phyloP scores from a whole-genome alignment of 2,113 vertebrate species.

The Alosa alosa region DNA sequence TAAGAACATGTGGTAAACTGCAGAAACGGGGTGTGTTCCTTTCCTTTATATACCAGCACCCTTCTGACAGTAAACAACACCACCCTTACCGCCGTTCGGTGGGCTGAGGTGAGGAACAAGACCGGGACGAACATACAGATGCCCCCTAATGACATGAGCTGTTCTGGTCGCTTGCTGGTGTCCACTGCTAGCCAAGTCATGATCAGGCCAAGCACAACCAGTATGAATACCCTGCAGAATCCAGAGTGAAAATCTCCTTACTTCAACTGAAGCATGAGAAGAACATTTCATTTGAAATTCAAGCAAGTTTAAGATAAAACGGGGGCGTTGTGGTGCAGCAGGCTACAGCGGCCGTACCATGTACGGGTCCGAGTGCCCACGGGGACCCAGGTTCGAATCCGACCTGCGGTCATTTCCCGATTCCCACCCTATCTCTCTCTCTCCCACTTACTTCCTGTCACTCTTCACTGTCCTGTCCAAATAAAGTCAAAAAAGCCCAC shows the following conservation, averaged over 20 bases:
- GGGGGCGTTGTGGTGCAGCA: too few relatives aligned
- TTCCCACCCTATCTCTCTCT: too few relatives aligned
- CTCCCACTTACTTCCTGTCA: too few relatives aligned
- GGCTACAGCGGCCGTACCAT: too few relatives aligned
- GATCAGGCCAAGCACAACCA: slow-evolving; percentile 68
- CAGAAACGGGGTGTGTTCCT: not conserved
- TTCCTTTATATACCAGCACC: not conserved
- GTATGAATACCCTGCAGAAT: slow-evolving; percentile 76
- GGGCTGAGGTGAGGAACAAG: slow-evolving; percentile 81
- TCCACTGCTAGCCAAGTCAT: slow-evolving; percentile 81
- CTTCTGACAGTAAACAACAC: not conserved
- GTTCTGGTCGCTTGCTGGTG: slow-evolving; percentile 74
- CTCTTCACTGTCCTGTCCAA: too few relatives aligned
- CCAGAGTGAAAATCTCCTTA: not conserved
- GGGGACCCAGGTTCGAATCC: too few relatives aligned
- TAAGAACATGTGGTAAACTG: slow-evolving; percentile 43
- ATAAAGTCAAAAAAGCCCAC: too few relatives aligned
- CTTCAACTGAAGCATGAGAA: not conserved
- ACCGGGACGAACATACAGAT: slow-evolving; percentile 76
- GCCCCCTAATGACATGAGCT: slow-evolving; percentile 87
- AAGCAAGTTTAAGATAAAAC: too few relatives aligned
- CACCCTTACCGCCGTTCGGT: slow-evolving; percentile 75
- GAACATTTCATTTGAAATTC: too few relatives aligned
- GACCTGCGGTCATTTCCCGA: too few relatives aligned
- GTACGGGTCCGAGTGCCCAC: too few relatives aligned